Evolutionary conservation across 64 coral and sea anemone species (phyloP).

Genomic region (Pachyseris speciosa): DNA sequence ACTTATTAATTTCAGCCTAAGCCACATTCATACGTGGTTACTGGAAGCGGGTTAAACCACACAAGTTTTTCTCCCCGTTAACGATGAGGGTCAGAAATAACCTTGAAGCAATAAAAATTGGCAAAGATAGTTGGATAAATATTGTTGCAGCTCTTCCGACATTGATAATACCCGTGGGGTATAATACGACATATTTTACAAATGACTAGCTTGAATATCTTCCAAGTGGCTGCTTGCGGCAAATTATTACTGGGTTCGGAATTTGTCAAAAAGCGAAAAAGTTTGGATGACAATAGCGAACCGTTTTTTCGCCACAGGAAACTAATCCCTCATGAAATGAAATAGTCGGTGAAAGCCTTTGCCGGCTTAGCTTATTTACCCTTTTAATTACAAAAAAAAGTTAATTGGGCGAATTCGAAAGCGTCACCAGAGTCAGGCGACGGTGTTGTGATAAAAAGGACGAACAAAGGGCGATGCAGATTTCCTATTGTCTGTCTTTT

Average conservation of each 20-base stretch:
- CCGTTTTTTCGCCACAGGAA: not conserved
- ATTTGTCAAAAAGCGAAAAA: not conserved
- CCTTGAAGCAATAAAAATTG: too few species aligned
- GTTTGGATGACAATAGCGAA: not conserved
- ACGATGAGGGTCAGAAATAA: too few species aligned
- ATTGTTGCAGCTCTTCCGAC: not conserved
- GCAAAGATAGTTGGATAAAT: not conserved
- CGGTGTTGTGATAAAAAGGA: not conserved
- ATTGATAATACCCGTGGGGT: not conserved
- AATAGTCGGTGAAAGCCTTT: not conserved
- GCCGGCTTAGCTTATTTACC: not conserved
- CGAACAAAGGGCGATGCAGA: not conserved
- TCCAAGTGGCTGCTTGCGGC: too few species aligned
- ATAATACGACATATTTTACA: not conserved
- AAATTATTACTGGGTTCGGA: too few species aligned
- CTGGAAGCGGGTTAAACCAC: too few species aligned
- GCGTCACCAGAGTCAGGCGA: constrained; percentile 15
- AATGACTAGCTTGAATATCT: not conserved
- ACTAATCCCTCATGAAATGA: not conserved
- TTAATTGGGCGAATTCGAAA: not conserved
- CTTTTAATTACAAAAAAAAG: not conserved
- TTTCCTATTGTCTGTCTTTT: not conserved
- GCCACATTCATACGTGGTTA: too few species aligned
- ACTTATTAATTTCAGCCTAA: too few species aligned
- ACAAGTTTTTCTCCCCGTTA: too few species aligned